These are phyloP conservation scores for Glaucidium brasilianum DNA, from an alignment of 2,113 vertebrate species.

Conservation along the genomic window DNA sequence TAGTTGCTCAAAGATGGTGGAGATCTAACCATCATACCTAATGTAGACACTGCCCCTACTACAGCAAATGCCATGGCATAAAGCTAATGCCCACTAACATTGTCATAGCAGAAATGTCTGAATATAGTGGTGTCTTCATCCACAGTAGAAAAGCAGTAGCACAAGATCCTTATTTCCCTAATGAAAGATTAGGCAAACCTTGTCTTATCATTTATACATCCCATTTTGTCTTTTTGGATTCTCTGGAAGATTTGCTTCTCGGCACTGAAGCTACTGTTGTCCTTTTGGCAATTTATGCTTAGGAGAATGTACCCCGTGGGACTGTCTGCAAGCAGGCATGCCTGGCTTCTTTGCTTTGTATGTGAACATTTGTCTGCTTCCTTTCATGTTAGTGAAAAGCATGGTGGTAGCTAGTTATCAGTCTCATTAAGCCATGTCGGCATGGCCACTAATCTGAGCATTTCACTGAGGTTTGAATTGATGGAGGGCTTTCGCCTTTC, in stretches of 20 bases:
- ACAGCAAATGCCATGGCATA: not conserved
- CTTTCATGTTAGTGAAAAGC: not conserved
- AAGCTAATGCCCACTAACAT: not conserved
- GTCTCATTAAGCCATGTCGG: not conserved
- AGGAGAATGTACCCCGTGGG: not conserved
- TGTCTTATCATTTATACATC: not conserved
- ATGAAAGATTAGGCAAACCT: not conserved
- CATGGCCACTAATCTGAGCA: not conserved
- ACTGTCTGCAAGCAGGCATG: not conserved
- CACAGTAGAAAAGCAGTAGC: not conserved
- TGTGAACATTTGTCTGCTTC: not conserved
- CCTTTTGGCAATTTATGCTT: not conserved
- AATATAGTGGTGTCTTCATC: fast-evolving
- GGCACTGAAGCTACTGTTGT: not conserved
- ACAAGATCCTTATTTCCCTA: not conserved
- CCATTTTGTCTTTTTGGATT: not conserved
- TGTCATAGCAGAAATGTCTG: not conserved
- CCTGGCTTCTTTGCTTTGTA: not conserved
- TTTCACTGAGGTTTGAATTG: not conserved
- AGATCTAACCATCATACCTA: not conserved
- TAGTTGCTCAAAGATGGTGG: not conserved
- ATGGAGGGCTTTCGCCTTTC: not conserved
- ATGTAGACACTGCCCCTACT: not conserved
- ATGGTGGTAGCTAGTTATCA: not conserved
- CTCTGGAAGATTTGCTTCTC: not conserved